Percentiles rank a stretch among this genome's conserved stretches.
phyloP scores from a whole-genome alignment of 2,888 invertebrate genomes.

The Nezara viridula region DNA sequence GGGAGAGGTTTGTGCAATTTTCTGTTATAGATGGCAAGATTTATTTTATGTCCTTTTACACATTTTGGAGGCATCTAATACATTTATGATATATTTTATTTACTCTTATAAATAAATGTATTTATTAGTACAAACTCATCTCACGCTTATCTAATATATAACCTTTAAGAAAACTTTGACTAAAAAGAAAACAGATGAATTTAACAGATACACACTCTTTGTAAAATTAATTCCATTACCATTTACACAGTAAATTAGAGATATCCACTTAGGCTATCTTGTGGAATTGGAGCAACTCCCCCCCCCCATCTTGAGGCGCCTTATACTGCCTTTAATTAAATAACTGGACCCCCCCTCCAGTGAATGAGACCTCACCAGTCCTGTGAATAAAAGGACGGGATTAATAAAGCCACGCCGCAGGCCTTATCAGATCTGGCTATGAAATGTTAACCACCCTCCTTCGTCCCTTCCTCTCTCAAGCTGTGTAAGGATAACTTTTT shows the following conservation, averaged over 20 bases:
- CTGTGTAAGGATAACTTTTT: constrained; percentile 14
- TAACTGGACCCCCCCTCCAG: not conserved
- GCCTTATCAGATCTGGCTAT: not conserved
- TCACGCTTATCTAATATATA: too few relatives aligned
- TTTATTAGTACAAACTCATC: too few relatives aligned
- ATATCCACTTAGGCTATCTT: not conserved
- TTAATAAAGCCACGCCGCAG: not conserved
- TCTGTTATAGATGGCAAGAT: too few relatives aligned
- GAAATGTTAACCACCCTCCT: constrained; percentile 10
- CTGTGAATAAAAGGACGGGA: constrained; percentile 9
- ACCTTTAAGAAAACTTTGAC: not conserved
- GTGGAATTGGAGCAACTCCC: not conserved
- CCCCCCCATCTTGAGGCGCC: not conserved
- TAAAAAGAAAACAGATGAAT: not conserved
- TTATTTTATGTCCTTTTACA: too few relatives aligned
- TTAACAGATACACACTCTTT: not conserved
- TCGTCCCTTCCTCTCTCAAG: not conserved
- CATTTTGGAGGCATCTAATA: too few relatives aligned
- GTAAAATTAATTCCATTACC: not conserved
- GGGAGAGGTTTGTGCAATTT: too few relatives aligned
- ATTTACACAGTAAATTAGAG: not conserved
- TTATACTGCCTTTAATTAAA: not conserved
- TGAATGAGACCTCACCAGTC: not conserved
- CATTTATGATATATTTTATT: too few relatives aligned
- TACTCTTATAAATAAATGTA: too few relatives aligned